Evolutionary conservation across 1,140 invertebrate genomes (phyloP).

Genomic region (Zaprionus inermis): DNA sequence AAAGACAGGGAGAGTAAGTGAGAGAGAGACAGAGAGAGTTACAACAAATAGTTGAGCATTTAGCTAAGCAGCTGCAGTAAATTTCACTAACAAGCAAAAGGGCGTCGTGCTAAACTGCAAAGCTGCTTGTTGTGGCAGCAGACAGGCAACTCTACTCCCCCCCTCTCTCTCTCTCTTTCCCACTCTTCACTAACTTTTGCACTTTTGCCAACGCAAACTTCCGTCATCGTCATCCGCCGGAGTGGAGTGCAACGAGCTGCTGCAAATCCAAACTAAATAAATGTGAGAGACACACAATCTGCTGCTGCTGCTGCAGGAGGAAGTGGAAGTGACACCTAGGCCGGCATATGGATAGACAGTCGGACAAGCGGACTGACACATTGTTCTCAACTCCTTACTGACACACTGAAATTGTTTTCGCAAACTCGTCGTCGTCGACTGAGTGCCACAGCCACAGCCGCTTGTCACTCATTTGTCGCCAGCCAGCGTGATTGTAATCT

Average conservation of each 20-base stretch:
- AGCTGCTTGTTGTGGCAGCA: not conserved
- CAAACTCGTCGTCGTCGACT: slow-evolving; percentile 8
- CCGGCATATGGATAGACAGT: slow-evolving; percentile 9
- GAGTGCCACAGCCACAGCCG: slow-evolving; percentile 15
- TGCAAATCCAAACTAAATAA: slow-evolving; percentile 31
- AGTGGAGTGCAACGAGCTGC: not conserved
- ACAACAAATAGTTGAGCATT: slow-evolving; percentile 55
- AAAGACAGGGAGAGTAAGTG: slow-evolving; percentile 1
- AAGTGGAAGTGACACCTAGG: slow-evolving; percentile 63
- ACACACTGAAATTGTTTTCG: slow-evolving; percentile 63
- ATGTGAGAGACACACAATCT: slow-evolving; percentile 17
- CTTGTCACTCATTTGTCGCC: slow-evolving; percentile 75
- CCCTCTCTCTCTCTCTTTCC: not conserved
- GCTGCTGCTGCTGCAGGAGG: slow-evolving; percentile 24
- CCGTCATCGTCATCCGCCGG: slow-evolving; percentile 55
- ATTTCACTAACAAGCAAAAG: slow-evolving; percentile 50
- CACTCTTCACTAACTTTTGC: slow-evolving; percentile 24
- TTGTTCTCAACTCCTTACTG: slow-evolving; percentile 71
- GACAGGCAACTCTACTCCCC: not conserved
- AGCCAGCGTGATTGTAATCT: slow-evolving; percentile 69
- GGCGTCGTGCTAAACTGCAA: slow-evolving; percentile 7
- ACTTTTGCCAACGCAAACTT: slow-evolving; percentile 60
- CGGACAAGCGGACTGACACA: slow-evolving; percentile 30
- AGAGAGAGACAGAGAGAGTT: not conserved
- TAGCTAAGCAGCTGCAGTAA: slow-evolving; percentile 69